Percentiles rank a stretch among this genome's conserved stretches.
Conservation (phyloP, 2,888 invertebrate genomes). For the Zonitis immaculata region DNA sequence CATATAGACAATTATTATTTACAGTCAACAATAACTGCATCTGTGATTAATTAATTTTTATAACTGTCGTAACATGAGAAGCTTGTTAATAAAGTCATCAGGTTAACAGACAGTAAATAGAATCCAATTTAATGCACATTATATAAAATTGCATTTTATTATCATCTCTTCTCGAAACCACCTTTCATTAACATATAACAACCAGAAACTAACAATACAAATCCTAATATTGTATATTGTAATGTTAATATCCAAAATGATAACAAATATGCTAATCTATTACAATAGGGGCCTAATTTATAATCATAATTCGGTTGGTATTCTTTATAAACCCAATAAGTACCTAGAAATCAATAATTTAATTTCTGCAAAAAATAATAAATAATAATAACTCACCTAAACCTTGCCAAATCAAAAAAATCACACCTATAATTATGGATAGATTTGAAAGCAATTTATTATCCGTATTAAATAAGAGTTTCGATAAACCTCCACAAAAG, state of each 20-base stretch:
- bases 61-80: not conserved
- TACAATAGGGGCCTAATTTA: slow-evolving; percentile 27
- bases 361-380: not conserved
- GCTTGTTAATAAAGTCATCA: not conserved
- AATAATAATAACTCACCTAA: slow-evolving; percentile 27
- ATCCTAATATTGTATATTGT: slow-evolving; percentile 36
- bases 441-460: slow-evolving; percentile 29
- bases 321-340: slow-evolving; percentile 38
- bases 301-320: slow-evolving; percentile 38
- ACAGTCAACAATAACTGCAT: not conserved
- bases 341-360: slow-evolving; percentile 26
- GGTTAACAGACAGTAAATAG: not conserved
- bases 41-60: not conserved
- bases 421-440: slow-evolving; percentile 27
- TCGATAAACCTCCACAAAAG: slow-evolving; percentile 33
- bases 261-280: slow-evolving; percentile 38
- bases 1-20: too few relatives aligned
- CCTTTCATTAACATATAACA: slow-evolving; percentile 42
- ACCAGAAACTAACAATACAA: slow-evolving; percentile 37
- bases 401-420: slow-evolving; percentile 32
- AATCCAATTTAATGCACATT: not conserved
- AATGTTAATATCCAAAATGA: slow-evolving; percentile 43
- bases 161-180: slow-evolving; percentile 34
- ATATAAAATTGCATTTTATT: slow-evolving; percentile 7
- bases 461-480: slow-evolving; percentile 31